phyloP scores from a whole-genome alignment of 2,113 vertebrate genomes.

The Leucosticte australis region DNA sequence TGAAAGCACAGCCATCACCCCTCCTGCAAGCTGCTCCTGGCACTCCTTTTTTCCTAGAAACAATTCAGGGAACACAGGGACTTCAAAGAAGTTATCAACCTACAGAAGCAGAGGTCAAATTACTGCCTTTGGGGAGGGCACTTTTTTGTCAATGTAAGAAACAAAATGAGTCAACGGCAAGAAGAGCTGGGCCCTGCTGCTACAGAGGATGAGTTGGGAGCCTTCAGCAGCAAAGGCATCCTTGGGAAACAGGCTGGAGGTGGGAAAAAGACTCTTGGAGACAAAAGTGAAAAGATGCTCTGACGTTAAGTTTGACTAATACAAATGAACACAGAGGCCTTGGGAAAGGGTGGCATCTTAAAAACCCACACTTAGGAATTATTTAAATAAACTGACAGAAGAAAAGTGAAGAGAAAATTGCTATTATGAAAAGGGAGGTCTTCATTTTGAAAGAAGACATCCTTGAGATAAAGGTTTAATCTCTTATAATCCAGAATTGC shows the following conservation, averaged over 20 bases:
- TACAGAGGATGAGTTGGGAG: neutral
- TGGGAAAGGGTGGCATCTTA: neutral
- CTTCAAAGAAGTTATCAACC: neutral
- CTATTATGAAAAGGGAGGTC: neutral
- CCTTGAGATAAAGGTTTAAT: constrained; percentile 13
- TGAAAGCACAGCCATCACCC: neutral
- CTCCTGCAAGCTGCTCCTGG: neutral
- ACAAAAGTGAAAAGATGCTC: neutral
- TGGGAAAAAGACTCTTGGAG: neutral
- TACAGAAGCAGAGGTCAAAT: neutral
- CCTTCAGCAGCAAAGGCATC: neutral
- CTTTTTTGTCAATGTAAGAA: neutral
- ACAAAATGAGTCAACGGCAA: neutral
- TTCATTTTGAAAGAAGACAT: neutral
- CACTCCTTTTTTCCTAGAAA: neutral
- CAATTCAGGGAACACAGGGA: neutral
- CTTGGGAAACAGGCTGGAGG: neutral
- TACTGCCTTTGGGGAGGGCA: neutral
- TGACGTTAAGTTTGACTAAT: neutral
- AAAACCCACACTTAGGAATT: neutral
- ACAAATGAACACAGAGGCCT: neutral
- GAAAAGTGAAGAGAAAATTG: neutral
- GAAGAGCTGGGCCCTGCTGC: neutral
- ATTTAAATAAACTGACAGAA: neutral
- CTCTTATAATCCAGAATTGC: neutral